Conservation (phyloP, 2,113 vertebrate genomes). For the Neoarius graeffei region DNA sequence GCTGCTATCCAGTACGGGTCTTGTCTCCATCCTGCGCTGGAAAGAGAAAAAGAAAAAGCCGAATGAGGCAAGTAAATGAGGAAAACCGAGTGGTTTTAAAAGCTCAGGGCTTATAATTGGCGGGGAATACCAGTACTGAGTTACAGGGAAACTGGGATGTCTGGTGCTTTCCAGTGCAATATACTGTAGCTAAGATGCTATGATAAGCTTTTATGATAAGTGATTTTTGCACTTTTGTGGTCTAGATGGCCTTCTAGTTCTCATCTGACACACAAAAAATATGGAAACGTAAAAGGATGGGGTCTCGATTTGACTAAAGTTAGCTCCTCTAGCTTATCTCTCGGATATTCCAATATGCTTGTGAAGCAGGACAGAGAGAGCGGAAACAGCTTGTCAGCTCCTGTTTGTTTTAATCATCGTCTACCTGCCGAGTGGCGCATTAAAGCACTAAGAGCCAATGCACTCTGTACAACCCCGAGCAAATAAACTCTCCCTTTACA, state of each 20-base stretch:
- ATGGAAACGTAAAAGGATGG: neutral
- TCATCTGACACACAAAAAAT: too few relatives aligned
- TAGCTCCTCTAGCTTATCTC: neutral
- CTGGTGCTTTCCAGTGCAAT: constrained; percentile 17
- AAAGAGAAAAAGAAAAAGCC: neutral
- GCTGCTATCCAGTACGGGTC: neutral
- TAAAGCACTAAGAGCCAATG: constrained; percentile 12
- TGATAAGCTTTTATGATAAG: neutral
- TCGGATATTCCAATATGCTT: constrained; percentile 5
- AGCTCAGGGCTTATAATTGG: neutral
- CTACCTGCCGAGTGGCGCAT: constrained; percentile 22
- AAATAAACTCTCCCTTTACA: neutral
- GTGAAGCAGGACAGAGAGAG: neutral
- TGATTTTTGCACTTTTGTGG: neutral
- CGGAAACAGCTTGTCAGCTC: constrained; percentile 30
- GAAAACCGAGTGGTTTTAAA: neutral
- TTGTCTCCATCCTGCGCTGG: neutral
- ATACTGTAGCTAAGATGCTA: too few relatives aligned
- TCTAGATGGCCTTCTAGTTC: neutral
- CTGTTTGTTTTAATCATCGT: constrained; percentile 36
- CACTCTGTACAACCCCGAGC: constrained; percentile 1
- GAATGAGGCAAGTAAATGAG: neutral
- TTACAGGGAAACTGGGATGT: constrained; percentile 1
- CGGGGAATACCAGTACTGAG: constrained; percentile 5
- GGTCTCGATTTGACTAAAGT: constrained; percentile 18